Percentiles rank a stretch among this genome's conserved stretches.
These are phyloP conservation scores for Apis florea DNA, from an alignment of 1,140 invertebrate species.

Conservation along the genomic window DNA sequence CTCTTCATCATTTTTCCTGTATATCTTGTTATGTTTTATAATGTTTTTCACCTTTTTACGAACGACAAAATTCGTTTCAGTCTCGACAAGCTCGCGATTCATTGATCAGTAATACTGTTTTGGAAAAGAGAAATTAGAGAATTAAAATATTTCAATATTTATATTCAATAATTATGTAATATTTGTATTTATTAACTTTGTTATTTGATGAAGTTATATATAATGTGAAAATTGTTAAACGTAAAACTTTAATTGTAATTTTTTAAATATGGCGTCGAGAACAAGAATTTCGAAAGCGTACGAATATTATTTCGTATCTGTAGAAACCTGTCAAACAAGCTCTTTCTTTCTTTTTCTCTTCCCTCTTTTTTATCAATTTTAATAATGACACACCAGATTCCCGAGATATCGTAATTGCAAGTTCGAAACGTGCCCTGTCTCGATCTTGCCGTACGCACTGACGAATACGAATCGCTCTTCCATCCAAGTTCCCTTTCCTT, in stretches of 20 bases:
- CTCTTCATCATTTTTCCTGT: background rate
- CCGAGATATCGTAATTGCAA: slow-evolving; percentile 56
- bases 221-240: background rate
- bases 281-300: background rate
- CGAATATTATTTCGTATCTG: background rate
- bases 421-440: slow-evolving; percentile 72
- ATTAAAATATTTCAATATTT: background rate
- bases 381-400: slow-evolving; percentile 45
- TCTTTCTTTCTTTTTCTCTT: background rate
- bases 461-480: slow-evolving; percentile 45
- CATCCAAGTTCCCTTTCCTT: slow-evolving; percentile 3
- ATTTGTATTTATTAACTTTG: no score
- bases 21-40: background rate
- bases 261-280: no score
- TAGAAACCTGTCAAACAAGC: background rate
- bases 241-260: no score
- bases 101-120: background rate
- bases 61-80: background rate
- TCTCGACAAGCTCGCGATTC: background rate
- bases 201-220: background rate
- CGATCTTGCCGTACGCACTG: slow-evolving; percentile 62
- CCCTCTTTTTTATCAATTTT: slow-evolving; percentile 35
- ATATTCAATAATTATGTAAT: background rate
- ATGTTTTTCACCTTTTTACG: background rate
- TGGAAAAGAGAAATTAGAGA: no score